These are phyloP conservation scores for Esox masquinongy DNA, from an alignment of 2,797 vertebrate species.

Conservation along the genomic window DNA sequence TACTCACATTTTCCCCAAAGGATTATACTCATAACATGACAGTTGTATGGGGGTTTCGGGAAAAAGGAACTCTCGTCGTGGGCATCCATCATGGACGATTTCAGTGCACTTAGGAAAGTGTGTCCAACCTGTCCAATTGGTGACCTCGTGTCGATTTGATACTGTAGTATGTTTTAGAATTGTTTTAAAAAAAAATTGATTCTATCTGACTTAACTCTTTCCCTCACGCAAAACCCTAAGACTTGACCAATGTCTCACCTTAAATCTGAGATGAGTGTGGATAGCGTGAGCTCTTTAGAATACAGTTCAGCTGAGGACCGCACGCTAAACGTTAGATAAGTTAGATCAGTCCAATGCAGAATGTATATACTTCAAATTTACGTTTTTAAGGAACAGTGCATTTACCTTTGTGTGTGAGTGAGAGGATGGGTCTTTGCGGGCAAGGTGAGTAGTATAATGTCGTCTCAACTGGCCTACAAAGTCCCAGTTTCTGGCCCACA, in stretches of 20 bases:
- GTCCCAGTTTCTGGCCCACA: constrained; percentile 84
- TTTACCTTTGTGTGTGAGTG: constrained; percentile 75
- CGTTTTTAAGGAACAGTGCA: too few relatives aligned
- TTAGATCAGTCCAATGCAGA: neutral
- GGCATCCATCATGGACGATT: neutral
- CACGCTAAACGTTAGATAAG: neutral
- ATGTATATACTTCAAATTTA: neutral
- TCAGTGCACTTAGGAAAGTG: neutral
- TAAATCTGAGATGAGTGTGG: neutral
- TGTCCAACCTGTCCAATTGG: neutral
- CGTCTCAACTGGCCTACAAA: constrained; percentile 90
- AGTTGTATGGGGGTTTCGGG: neutral
- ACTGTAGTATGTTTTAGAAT: neutral
- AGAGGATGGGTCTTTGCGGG: constrained; percentile 73
- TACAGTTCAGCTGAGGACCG: neutral
- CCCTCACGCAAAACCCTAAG: neutral
- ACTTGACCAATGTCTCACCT: neutral
- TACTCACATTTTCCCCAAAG: neutral
- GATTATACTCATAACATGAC: neutral
- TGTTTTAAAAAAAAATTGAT: too few relatives aligned
- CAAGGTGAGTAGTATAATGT: constrained; percentile 78
- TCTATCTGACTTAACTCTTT: neutral
- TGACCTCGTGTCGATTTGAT: neutral
- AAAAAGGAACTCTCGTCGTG: neutral
- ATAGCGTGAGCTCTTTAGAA: neutral